Evolutionary conservation across 2,888 invertebrate genomes (phyloP), one percentile per base, ranked within the genome.

Genomic region (Thelaira solivaga): DNA sequence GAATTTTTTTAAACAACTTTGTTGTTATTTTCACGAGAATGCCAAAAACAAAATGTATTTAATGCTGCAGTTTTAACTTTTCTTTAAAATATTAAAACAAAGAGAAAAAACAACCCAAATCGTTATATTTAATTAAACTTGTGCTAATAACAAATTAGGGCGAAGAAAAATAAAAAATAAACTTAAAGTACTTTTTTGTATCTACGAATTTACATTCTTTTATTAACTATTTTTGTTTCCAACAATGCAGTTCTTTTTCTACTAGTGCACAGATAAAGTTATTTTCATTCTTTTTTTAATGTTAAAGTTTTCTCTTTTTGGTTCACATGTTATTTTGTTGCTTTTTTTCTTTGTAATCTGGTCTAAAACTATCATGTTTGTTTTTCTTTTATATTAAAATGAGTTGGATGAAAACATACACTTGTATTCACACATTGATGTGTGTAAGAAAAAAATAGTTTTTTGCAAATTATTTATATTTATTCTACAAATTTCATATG

Each of bases 401-500:
- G 20, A 51, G 41, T n/a, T n/a, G n/a, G n/a, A n/a, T n/a, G n/a
- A n/a, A n/a, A n/a, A n/a, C n/a, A n/a, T n/a, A n/a, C 20, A 47
- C 24, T 11, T 47, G n/a, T 47, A 47, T n/a, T n/a, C n/a, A 8
- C 2, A 59, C 10, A 20, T 20, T 16, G 10, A 22, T 31, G 13
- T 39, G 7, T 20, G 10, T 49, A 41, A 26, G 36, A 20, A 41
- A 24, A 62, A 71, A 61, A 41, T 13, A 36, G n/a, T n/a, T n/a
- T n/a, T 55, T 59, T 62, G 29, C 45, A 43, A 47, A 64, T 72
- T 64, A 64, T 72, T 72, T 64, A 47, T 72, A 72, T 72, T 64
- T 64, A 64, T 72, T 57, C 47, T 64, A 55, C 62, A 77, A 77
- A 67, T 72, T 72, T 47, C 61, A 62, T 72, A 51, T 76, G 34